Base-by-base conservation (phyloP, 1,140 invertebrate species). In the Psix sp. region DNA sequence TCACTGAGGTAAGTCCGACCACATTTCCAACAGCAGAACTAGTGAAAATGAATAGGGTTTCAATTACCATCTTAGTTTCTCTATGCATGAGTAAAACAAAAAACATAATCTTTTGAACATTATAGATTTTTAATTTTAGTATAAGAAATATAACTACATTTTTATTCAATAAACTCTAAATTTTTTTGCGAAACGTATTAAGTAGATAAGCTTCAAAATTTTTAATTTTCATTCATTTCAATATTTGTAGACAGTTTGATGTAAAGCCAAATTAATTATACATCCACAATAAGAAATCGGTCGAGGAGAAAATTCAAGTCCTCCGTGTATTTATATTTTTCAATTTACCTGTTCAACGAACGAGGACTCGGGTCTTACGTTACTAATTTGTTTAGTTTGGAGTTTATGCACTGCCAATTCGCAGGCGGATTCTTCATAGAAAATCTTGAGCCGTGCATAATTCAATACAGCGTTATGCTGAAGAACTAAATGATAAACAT, bases 401-500 rank as follows among this genome's bases (percentile, higher is more conserved):
- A 15, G 7, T 74, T 74, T 40, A 49, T 21, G 56, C 56, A 40
- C 16, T 38, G 20, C 18, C n/a, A 46, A 59, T 72, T 59, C 31
- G 5, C n/a, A 18, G 24, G 40, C 21, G 21, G 18, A 72, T 43
- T 73, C 78, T 80, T 81, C 78, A 76, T 71, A 76, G 76, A 35
- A 65, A 59, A 75, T 63, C 74, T 67, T 54, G 65, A 67, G 49
- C 71, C 78, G 77, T 71, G 68, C 49, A 76, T 82, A 84, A 85
- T 83, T 84, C 72, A 75, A 82, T 83, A 62, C 52, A 39, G 7
- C 38, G 75, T 42, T 39, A 76, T 78, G 46, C 43, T 68, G 56
- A 67, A 73, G 48, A 80, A 74, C 45, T 70, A 57, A 76, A 79
- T 80, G 81, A 81, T 83, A 84, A 83, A 82, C 77, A 82, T 80